phyloP scores from a whole-genome alignment of 2,888 invertebrate genomes.

The Ligdia adustata region DNA sequence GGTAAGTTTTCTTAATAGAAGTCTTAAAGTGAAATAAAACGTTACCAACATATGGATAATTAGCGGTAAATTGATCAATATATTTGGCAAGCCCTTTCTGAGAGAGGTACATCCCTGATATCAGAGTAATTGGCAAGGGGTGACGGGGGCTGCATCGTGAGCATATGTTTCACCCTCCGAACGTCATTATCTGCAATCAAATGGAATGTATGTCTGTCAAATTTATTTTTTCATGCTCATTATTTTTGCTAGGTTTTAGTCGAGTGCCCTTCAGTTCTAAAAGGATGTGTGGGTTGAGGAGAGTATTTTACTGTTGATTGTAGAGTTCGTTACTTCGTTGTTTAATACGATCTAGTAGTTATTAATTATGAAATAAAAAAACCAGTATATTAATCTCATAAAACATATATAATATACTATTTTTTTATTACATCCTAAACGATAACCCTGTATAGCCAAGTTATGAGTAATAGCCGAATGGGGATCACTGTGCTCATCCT shows the following conservation, averaged over 20 bases:
- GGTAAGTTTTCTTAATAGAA: background rate
- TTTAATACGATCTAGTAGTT: too few relatives aligned
- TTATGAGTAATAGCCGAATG: too few relatives aligned
- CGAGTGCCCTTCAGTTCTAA: slow-evolving; percentile 1
- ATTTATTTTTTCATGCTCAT: slow-evolving; percentile 42
- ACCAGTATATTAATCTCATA: too few relatives aligned
- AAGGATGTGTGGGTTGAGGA: background rate
- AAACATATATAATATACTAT: too few relatives aligned
- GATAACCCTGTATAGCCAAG: too few relatives aligned
- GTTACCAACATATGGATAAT: slow-evolving; percentile 19
- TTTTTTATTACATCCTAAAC: too few relatives aligned
- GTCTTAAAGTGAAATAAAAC: background rate
- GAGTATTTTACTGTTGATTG: too few relatives aligned
- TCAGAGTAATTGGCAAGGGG: slow-evolving; percentile 58
- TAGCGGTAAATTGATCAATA: slow-evolving; percentile 37
- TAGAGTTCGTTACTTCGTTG: too few relatives aligned
- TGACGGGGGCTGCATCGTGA: slow-evolving; percentile 49
- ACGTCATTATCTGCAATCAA: slow-evolving; percentile 69
- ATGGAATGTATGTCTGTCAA: slow-evolving; percentile 51
- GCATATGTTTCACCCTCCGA: slow-evolving; percentile 62
- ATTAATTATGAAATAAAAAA: too few relatives aligned
- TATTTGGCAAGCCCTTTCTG: slow-evolving; percentile 8
- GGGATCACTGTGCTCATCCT: too few relatives aligned
- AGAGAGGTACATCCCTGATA: slow-evolving; percentile 27
- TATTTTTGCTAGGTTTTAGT: slow-evolving; percentile 20